Conservation (phyloP, 2,113 vertebrate species). For the Hepsetus odoe region DNA sequence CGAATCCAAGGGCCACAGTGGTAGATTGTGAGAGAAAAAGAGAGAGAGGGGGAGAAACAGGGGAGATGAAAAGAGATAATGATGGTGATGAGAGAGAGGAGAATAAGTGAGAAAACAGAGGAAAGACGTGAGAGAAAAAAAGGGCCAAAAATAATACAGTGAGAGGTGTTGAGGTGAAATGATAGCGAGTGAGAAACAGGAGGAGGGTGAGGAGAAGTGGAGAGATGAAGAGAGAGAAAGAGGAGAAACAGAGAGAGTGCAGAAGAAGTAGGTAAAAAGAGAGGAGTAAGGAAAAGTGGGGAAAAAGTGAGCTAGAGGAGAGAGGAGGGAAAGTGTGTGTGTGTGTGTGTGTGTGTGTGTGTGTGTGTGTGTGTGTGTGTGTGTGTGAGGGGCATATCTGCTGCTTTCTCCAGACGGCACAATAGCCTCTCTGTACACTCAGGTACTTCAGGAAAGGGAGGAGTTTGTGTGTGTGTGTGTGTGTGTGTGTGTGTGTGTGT, state of each 20-base stretch:
- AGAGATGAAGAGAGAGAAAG: not conserved
- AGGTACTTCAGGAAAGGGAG: conserved; percentile 42
- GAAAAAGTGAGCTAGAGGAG: not conserved
- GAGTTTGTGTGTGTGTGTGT: conserved; percentile 1
- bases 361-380: conserved; percentile 8
- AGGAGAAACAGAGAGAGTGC: not conserved
- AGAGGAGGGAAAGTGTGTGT: not conserved
- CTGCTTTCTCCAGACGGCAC: conserved; percentile 20
- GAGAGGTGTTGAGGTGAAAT: no score
- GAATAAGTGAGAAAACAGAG: not conserved
- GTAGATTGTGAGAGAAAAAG: no score
- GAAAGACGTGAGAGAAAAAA: not conserved
- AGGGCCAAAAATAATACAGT: not conserved
- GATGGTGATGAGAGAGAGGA: no score
- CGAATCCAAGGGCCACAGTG: no score
- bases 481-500: not conserved
- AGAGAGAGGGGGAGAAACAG: not conserved
- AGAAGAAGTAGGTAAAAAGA: not conserved
- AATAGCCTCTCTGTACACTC: conserved; percentile 40
- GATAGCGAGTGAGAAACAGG: not conserved
- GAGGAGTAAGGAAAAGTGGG: not conserved
- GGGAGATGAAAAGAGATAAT: no score
- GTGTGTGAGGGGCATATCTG: conserved; percentile 18
- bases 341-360: not conserved
- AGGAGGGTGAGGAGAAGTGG: no score